Evolutionary conservation across 2,113 vertebrate species (phyloP).

Genomic region (Phasianus colchicus): DNA sequence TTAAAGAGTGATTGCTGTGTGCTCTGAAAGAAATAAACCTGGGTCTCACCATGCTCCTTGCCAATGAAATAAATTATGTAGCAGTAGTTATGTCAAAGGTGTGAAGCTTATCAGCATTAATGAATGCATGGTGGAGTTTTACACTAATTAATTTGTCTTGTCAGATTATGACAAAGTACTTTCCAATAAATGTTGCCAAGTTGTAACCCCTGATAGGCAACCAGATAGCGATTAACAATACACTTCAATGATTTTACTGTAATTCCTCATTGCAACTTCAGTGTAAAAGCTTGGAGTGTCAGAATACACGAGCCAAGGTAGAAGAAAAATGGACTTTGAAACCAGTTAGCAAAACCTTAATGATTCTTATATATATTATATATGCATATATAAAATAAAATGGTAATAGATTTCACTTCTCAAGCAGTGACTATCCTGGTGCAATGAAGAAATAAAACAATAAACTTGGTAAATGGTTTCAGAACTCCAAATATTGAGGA

Average conservation of each 20-base stretch:
- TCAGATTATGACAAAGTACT: conserved; percentile 32
- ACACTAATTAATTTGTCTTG: conserved; percentile 42
- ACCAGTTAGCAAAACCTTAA: background rate
- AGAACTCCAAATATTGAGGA: background rate
- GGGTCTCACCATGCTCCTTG: background rate
- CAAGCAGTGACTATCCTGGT: background rate
- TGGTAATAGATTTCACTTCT: background rate
- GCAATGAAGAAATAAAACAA: background rate
- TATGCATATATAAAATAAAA: background rate
- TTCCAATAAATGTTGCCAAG: background rate
- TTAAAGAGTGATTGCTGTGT: background rate
- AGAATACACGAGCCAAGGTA: background rate
- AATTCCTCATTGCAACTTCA: background rate
- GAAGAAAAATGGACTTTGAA: background rate
- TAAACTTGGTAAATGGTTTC: background rate
- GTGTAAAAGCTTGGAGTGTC: background rate
- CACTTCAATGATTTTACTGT: conserved; percentile 7
- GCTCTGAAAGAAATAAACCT: background rate
- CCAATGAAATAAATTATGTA: background rate
- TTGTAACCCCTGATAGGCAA: background rate
- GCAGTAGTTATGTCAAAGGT: background rate
- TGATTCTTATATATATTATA: background rate
- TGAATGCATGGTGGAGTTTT: background rate
- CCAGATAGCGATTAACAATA: conserved; percentile 25
- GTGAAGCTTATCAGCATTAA: background rate